Percentiles rank a stretch among this genome's conserved stretches.
phyloP scores from a whole-genome alignment of 2,113 vertebrate species.

The Plectropomus leopardus region DNA sequence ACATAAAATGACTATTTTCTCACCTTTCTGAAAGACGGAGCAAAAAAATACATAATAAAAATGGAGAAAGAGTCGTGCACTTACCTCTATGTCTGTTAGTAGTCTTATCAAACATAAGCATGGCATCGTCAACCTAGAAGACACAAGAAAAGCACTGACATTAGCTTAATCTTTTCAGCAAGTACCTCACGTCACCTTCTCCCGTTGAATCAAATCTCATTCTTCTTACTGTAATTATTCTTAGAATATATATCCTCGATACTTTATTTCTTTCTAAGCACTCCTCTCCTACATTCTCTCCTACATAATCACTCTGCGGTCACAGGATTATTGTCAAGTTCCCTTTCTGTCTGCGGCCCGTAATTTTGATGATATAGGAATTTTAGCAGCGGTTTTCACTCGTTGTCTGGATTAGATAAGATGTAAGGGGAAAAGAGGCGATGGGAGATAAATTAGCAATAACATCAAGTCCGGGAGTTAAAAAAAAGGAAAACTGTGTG shows the following conservation, averaged over 20 bases:
- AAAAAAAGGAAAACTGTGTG: slow-evolving; percentile 44
- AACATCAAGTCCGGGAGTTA: slow-evolving; percentile 27
- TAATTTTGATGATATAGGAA: slow-evolving; percentile 40
- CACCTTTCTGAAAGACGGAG: slow-evolving; percentile 67
- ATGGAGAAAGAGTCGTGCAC: slow-evolving; percentile 53
- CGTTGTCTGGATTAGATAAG: slow-evolving; percentile 40
- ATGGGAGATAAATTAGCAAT: slow-evolving; percentile 47
- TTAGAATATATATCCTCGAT: slow-evolving; percentile 52
- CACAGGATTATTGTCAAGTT: slow-evolving; percentile 43
- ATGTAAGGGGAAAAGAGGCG: slow-evolving; percentile 35
- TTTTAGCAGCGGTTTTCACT: slow-evolving; percentile 12
- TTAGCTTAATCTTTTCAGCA: slow-evolving; percentile 68
- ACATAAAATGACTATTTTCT: slow-evolving; percentile 78
- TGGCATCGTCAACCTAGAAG: slow-evolving; percentile 97
- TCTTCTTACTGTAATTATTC: slow-evolving; percentile 59
- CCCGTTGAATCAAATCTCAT: slow-evolving; percentile 49
- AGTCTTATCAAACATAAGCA: slow-evolving; percentile 99
- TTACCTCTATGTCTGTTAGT: slow-evolving; percentile 99
- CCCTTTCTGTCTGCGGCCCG: slow-evolving; percentile 7
- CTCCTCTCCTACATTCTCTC: slow-evolving; percentile 40
- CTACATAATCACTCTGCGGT: slow-evolving; percentile 47
- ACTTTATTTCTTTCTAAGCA: slow-evolving; percentile 46
- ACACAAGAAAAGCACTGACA: slow-evolving; percentile 74
- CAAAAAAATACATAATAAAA: slow-evolving; percentile 12
- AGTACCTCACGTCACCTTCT: slow-evolving; percentile 20